Evolutionary conservation across 2,113 vertebrate species (phyloP), one percentile per base, ranked within the genome.

Genomic region (Isichthys henryi): DNA sequence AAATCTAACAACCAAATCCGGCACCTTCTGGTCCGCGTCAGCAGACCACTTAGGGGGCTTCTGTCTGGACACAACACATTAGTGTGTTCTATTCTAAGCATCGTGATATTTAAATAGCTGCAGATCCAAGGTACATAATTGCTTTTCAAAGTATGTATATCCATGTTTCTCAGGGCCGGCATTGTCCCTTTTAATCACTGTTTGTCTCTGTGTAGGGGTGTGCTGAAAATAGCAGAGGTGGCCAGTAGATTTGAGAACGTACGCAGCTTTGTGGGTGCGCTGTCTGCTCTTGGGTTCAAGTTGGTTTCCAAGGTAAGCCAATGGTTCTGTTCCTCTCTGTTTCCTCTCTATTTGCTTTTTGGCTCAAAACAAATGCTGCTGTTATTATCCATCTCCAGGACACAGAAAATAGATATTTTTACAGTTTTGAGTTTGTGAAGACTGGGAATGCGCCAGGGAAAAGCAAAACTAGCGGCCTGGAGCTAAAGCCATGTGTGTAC

Each of bases 151-250:
- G 53, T 9, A 7, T 39, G 77, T 82, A 39, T 43, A 82, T 45
- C 17, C 35, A 82, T 82, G 17, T 19, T 82, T 19, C 56, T 62
- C 21, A n/a, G 39, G 15, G 15, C 3, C 39, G 70, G 11, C 11
- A 11, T 88, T 31, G 17, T 5, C 8, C 52, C 35, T 58, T 46
- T 13, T 62, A 43, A 27, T 89, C 49, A 92, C 62, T 39, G 85
- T 88, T 0, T 0, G 1, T 87, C 0, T 77, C 86, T 77, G 48
- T 93, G 46, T 0, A 99, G 98, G 88, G 98, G 98, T 10, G 92
- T 97, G 5, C 94, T 99, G 88, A 96, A 98, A 95, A 95, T 99
- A 86, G 98, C 98, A 0, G 98, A 99, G 91, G 98, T 99, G 77
- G 96, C 97, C 48, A 99, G 98, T 85, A 96, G 98, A 85, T 99